Base-by-base conservation (phyloP, 2,888 invertebrate genomes). In the Erpobdella octoculata region DNA sequence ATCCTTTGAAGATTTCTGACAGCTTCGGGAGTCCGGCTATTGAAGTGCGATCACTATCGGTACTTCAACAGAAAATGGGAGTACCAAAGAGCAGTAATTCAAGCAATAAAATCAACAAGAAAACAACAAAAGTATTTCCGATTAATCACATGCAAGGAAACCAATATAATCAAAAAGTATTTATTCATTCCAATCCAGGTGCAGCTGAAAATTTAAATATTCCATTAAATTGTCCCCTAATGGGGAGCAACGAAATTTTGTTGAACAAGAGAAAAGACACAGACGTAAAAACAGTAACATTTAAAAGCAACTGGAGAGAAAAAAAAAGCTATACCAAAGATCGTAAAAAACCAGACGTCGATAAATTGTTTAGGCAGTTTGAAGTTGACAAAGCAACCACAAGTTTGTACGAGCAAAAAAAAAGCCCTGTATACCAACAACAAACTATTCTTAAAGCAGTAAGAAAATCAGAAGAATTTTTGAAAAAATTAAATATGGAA, bases 21-120 rank as follows among this genome's bases (percentile, higher is more conserved):
- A 41, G 67, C 18, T 67, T 67, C 31, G 67, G 46, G 41, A 67
- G 67, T 46, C 67, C 67, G 38, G 21, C 38, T 28, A 31, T 67
- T 41, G 67, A 67, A 41, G 41, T 46, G 21, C 38, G 2, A 15
- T 41, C 67, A 28, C 37, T 67, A 31, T 41, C 37, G 12, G 28
- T 38, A 15, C 33, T 67, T 25, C 6, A 67, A 46, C 6, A 38
- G 18, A 38, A 33, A 0, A 46, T 46, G 5, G 38, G 38, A 8
- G 8, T 6, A 9, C 21, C 4, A 53, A 28, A 53, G 1, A n/a
- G 18, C 46, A 2, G 18, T n/a, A 1, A 5, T 53, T 21, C 8
- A n/a, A 1, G 18, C 21, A 53, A 15, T 8, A 9, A 25, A 53
- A 21, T 25, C 4, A 8, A 53, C 53, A 53, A 12, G 53, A n/a